These are phyloP conservation scores for Drosophila kokeensis DNA, from an alignment of 2,888 invertebrate genomes.

Conservation along the genomic window DNA sequence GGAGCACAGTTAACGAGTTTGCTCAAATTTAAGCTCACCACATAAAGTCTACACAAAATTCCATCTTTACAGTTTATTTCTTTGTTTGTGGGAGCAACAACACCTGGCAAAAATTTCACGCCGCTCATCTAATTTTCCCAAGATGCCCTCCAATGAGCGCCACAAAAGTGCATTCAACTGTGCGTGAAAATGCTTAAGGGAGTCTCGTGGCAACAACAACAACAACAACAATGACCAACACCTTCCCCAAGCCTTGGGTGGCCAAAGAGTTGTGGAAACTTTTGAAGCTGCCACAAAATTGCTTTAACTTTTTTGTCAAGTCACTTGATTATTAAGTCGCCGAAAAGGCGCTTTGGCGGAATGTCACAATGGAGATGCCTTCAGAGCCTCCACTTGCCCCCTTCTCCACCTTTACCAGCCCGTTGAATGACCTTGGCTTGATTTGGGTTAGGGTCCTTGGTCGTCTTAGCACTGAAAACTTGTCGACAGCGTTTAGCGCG, in stretches of 20 bases:
- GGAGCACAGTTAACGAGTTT: conserved; percentile 31
- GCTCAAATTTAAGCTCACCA: not conserved
- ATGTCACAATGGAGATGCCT: conserved; percentile 54
- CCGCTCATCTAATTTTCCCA: conserved; percentile 13
- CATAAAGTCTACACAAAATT: not conserved
- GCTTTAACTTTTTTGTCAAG: conserved; percentile 75
- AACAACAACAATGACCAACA: conserved; percentile 13
- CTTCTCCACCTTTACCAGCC: not conserved
- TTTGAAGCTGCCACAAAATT: conserved; percentile 78
- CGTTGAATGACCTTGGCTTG: conserved; percentile 59
- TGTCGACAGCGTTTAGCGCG: conserved; percentile 67
- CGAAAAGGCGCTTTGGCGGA: conserved; percentile 34
- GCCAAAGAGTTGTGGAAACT: conserved; percentile 65
- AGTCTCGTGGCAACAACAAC: not conserved
- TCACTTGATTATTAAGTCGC: conserved; percentile 70
- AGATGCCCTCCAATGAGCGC: conserved; percentile 41
- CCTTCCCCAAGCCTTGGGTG: not conserved
- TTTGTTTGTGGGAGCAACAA: conserved; percentile 11
- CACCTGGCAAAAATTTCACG: conserved; percentile 31
- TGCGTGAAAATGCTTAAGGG: conserved; percentile 60
- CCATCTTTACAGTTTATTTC: not conserved
- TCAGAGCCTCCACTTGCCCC: not conserved
- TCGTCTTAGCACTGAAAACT: conserved; percentile 36
- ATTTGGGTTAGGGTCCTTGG: conserved; percentile 60
- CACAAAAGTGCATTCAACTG: conserved; percentile 77